Base-by-base conservation (phyloP, 2,888 invertebrate species). In the Taenaris catops region DNA sequence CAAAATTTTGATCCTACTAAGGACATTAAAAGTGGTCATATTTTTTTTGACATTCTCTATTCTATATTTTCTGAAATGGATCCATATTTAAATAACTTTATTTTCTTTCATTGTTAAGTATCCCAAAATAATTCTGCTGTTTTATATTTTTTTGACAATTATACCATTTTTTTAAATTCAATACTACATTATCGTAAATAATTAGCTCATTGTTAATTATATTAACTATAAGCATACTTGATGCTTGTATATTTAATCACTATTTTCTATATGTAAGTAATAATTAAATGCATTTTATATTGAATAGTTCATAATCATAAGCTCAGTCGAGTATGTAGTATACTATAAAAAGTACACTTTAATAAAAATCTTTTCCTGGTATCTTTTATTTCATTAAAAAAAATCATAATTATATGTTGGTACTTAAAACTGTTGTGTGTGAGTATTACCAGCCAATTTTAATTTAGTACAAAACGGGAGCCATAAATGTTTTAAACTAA, bases 401-500 rank as follows among this genome's bases (percentile, higher is more conserved):
- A 14, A 14, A 14, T 14, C 4, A 14, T n/a, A n/a, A n/a, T n/a
- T n/a, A n/a, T n/a, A 17, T 34, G 31, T 27, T 27, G 38, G 47
- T 48, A 48, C 47, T 45, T 48, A 44, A 43, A 21, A 32, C 19
- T 39, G 35, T 24, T 25, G 17, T 25, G 4, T 4, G 6, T 19
- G 5, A 25, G 31, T 31, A 35, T 31, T 42, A 37, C 40, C 37
- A 41, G 31, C 37, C 31, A 37, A 20, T 39, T 44, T 44, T 43
- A 31, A 31, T 59, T 71, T 69, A 80, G 81, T 83, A 83, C 81
- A 83, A 83, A 80, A 55, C 51, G 45, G 51, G 62, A 70, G 83
- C 83, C 83, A 83, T 83, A 81, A 46, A 56, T 59, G 66, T 63
- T 41, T 40, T 31, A 26, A 43, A 25, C 47, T 52, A 64, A 53